phyloP scores from a whole-genome alignment of 2,888 invertebrate species.

The Synanthedon tipuliformis region DNA sequence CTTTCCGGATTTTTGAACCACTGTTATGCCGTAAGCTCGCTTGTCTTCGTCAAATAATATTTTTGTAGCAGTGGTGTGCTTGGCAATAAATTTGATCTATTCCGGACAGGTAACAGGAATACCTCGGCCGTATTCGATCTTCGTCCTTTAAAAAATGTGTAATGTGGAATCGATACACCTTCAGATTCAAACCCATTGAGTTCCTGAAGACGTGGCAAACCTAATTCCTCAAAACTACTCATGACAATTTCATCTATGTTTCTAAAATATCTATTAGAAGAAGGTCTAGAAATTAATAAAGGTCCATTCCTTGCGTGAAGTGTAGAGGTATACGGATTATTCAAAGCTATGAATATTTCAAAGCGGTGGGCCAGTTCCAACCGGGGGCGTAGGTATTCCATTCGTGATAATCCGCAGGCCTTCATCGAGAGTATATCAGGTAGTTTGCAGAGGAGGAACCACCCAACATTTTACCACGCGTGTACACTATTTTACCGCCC shows the following conservation, averaged over 20 bases:
- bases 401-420: neutral
- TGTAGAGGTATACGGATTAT: slow-evolving; percentile 17
- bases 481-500: neutral
- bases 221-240: slow-evolving; percentile 28
- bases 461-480: neutral
- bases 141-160: slow-evolving; percentile 1
- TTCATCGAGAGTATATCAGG: neutral
- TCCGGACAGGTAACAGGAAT: neutral
- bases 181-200: slow-evolving; percentile 18
- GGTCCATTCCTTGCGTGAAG: slow-evolving; percentile 35
- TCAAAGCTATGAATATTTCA: slow-evolving; percentile 10
- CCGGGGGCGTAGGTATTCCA: neutral
- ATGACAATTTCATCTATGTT: slow-evolving; percentile 24
- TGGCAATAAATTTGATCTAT: slow-evolving; percentile 2
- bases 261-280: slow-evolving; percentile 15
- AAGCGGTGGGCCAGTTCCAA: slow-evolving; percentile 1
- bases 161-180: slow-evolving; percentile 5
- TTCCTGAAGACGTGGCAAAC: slow-evolving; percentile 27
- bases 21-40: slow-evolving; percentile 3
- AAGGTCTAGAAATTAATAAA: slow-evolving; percentile 26
- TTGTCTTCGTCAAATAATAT: slow-evolving; percentile 2
- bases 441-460: neutral
- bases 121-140: slow-evolving; percentile 4
- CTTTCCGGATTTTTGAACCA: neutral
- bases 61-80: slow-evolving; percentile 3